Conservation (phyloP, 2,888 invertebrate genomes). For the Serrognathus titanus region DNA sequence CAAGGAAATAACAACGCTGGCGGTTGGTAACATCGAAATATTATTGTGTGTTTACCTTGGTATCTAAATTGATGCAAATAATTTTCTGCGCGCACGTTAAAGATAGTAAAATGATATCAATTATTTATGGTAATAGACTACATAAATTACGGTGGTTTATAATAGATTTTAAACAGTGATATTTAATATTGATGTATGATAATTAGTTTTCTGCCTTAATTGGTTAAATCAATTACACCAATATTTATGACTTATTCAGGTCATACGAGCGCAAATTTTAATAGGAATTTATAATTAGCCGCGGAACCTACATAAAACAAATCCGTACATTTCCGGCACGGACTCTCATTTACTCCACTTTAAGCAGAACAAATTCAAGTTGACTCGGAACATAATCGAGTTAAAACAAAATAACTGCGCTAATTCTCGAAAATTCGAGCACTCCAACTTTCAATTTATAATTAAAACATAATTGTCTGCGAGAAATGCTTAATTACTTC, state of each 20-base stretch:
- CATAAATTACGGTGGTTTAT: slow-evolving; percentile 4
- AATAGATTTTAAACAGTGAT: slow-evolving; percentile 1
- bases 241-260: background rate
- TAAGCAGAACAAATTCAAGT: too few species aligned
- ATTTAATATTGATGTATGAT: slow-evolving; percentile 15
- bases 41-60: slow-evolving; percentile 1
- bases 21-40: slow-evolving; percentile 24
- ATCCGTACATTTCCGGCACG: background rate
- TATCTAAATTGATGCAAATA: background rate
- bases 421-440: background rate
- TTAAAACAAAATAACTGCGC: too few species aligned
- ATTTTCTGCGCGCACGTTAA: background rate
- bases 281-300: too few species aligned
- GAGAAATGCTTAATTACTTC: slow-evolving; percentile 36
- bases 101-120: background rate
- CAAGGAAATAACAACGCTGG: slow-evolving; percentile 23
- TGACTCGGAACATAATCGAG: too few species aligned
- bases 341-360: too few species aligned
- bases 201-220: slow-evolving; percentile 10
- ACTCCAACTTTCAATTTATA: slow-evolving; percentile 32
- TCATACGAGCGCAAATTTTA: background rate
- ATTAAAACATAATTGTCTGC: slow-evolving; percentile 38
- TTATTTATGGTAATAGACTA: slow-evolving; percentile 1
- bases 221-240: background rate
- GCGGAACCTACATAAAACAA: too few species aligned